Percentiles rank a stretch among this genome's conserved stretches.
Conservation (phyloP, 2,113 vertebrate species). For the Sebastes fasciatus region DNA sequence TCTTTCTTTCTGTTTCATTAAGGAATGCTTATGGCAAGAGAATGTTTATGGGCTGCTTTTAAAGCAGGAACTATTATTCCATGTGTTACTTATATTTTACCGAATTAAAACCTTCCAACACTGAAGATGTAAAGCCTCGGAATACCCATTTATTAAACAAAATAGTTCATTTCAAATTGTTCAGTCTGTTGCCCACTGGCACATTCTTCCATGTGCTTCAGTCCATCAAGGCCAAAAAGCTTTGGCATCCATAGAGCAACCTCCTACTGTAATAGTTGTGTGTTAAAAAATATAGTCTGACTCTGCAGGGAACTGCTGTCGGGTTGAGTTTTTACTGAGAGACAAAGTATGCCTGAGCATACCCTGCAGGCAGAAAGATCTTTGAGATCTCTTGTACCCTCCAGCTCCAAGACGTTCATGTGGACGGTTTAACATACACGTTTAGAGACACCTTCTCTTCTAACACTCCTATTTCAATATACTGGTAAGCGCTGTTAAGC, state of each 20-base stretch:
- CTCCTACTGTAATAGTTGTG: slow-evolving; percentile 22
- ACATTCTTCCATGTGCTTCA: not conserved
- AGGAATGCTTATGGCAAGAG: not conserved
- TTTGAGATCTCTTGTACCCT: slow-evolving; percentile 17
- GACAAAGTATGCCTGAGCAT: slow-evolving; percentile 1
- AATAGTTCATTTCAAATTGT: not conserved
- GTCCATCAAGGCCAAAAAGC: slow-evolving; percentile 31
- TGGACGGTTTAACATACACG: not conserved
- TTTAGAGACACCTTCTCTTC: slow-evolving; percentile 17
- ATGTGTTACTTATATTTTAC: not conserved
- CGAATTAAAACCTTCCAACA: not conserved
- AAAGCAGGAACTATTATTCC: not conserved
- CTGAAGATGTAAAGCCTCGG: not conserved
- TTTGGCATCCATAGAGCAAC: not conserved
- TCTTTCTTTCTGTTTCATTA: too few species aligned
- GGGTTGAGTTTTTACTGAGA: slow-evolving; percentile 10
- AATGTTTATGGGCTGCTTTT: not conserved
- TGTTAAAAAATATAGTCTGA: slow-evolving; percentile 16
- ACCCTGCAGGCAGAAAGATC: slow-evolving; percentile 20
- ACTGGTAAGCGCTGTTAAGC: not conserved
- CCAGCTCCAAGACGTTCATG: not conserved
- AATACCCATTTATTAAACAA: not conserved
- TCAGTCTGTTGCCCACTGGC: not conserved
- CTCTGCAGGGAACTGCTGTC: slow-evolving; percentile 32
- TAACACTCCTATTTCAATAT: not conserved